A percentile compares a stretch with the other conserved stretches of the same genome.
Conservation (phyloP, 2,888 invertebrate species). For the Drosophila mettleri region DNA sequence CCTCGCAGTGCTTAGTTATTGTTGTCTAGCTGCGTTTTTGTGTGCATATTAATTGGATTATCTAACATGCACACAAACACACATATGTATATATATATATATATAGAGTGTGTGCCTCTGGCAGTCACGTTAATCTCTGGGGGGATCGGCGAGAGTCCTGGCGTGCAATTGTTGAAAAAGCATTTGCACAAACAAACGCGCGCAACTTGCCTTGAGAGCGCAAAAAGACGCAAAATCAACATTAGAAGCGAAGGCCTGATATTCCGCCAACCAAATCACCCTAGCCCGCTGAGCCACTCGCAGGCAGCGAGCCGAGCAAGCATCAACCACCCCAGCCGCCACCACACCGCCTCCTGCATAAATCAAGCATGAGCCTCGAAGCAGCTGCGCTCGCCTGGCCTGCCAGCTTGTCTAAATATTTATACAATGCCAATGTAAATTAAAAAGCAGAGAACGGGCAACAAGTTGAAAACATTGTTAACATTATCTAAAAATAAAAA, state of each 20-base stretch:
- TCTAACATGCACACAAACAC: constrained; percentile 69
- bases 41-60: constrained; percentile 83
- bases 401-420: constrained; percentile 73
- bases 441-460: constrained; percentile 72
- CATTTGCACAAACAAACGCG: constrained; percentile 67
- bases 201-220: constrained; percentile 48
- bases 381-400: constrained; percentile 41
- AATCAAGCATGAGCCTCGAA: constrained; percentile 50
- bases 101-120: constrained; percentile 13
- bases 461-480: constrained; percentile 76
- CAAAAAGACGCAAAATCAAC: constrained; percentile 76
- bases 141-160: constrained; percentile 67
- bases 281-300: background rate
- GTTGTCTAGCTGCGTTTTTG: constrained; percentile 75
- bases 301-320: background rate
- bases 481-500: constrained; percentile 46
- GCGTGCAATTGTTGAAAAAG: constrained; percentile 78
- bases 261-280: constrained; percentile 9
- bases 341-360: constrained; percentile 56
- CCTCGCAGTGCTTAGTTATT: constrained; percentile 51
- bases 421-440: constrained; percentile 79
- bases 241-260: constrained; percentile 57
- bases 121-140: constrained; percentile 81
- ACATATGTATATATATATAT: constrained; percentile 16
- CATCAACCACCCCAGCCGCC: background rate